phyloP scores from a whole-genome alignment of 2,888 invertebrate genomes.

The Caenorhabditis sp. region DNA sequence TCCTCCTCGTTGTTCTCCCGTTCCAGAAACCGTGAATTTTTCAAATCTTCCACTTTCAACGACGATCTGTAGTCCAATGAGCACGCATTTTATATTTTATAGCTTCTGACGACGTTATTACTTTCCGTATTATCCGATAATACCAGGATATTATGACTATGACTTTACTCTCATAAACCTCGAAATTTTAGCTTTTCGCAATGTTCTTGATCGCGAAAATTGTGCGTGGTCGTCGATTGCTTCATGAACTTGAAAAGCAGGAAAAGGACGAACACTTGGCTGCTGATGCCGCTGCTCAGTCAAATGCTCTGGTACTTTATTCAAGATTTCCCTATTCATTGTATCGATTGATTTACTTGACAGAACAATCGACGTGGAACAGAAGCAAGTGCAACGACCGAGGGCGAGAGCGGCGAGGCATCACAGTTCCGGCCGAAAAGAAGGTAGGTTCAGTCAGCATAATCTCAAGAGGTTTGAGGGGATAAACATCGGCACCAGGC shows the following conservation, averaged over 20 bases:
- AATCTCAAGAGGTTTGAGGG: not conserved
- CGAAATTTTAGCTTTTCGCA: constrained; percentile 10
- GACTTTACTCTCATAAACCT: not conserved
- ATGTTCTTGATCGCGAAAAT: constrained; percentile 79
- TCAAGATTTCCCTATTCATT: no score
- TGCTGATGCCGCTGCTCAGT: constrained; percentile 52
- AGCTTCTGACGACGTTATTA: not conserved
- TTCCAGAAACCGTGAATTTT: no score
- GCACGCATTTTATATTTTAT: no score
- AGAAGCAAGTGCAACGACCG: constrained; percentile 35
- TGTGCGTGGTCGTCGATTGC: constrained; percentile 75
- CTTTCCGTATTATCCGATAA: not conserved
- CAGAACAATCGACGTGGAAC: constrained; percentile 12
- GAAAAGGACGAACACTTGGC: constrained; percentile 72
- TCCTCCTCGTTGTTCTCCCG: not conserved
- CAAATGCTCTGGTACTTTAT: constrained; percentile 47
- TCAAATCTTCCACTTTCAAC: no score
- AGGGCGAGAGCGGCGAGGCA: constrained; percentile 29
- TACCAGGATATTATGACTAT: no score
- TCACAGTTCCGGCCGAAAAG: constrained; percentile 42
- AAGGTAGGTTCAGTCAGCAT: constrained; percentile 37
- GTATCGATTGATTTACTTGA: no score
- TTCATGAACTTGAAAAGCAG: constrained; percentile 77
- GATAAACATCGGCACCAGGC: not conserved
- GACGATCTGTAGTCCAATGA: no score